Evolutionary conservation across 1,140 invertebrate genomes (phyloP), one percentile per base, ranked within the genome.

Genomic region (Hycleus cichorii): DNA sequence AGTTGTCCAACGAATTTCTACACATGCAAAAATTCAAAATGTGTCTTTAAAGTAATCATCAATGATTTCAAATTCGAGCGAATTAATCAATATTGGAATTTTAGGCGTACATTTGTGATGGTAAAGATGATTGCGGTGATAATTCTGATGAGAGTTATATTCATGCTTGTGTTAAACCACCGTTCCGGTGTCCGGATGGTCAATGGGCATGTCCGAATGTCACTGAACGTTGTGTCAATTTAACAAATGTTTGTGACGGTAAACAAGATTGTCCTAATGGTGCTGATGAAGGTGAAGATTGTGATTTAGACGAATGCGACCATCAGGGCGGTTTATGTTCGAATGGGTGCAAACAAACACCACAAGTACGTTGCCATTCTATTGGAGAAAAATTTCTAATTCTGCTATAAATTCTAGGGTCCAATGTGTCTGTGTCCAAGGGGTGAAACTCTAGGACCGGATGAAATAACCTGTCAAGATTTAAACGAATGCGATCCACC

Each of bases 61-160:
- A 32, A 5, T 7, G 32, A 5, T 32, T 32, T 32, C 18, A 12
- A 25, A 9, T 32, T n/a, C 9, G 10, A 11, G 25, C 11, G 38
- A 18, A 32, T 32, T 32, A 32, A 32, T 32, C 7, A 1, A 5
- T 32, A 2, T 32, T 32, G 32, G 7, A 47, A 55, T 61, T 62
- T 9, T 45, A 68, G 69, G 86, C 92, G 0, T 94, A 95, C 75
- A 89, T 98, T 26, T 99, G 97, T 75, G 95, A 99, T 72, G 93
- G 93, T 0, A 87, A 88, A 64, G 89, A 97, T 72, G 95, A 98
- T 73, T 99, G 97, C 73, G 91, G 90, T 0, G 96, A 98, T 74
- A 84, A 85, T 47, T 92, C 89, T 0, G 96, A 99, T 74, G 97
- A 99, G 76, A 87, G 92, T 43, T 65, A 78, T 1, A 66, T 81